A percentile compares a stretch with the other conserved stretches of the same genome.
phyloP scores from a whole-genome alignment of 2,113 vertebrate genomes.

The Eublepharis macularius region DNA sequence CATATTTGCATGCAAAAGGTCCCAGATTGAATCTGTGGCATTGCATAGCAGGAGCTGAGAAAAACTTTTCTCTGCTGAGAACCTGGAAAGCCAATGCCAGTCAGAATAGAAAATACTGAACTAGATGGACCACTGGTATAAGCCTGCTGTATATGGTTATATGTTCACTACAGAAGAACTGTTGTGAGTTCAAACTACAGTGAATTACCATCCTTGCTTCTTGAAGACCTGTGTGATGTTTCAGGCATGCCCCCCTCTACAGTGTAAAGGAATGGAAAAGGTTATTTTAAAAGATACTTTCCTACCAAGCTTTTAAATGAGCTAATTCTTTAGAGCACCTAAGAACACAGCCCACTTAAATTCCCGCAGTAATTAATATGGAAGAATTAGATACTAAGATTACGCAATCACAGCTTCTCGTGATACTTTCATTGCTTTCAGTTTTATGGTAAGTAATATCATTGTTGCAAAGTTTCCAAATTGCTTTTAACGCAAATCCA shows the following conservation, averaged over 20 bases:
- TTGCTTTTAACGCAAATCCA: constrained; percentile 65
- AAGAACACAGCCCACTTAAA: constrained; percentile 66
- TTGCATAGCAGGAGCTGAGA: too few species aligned
- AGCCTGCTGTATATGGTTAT: too few species aligned
- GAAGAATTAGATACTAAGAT: constrained; percentile 51
- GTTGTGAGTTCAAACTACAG: neutral
- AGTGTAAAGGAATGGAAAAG: constrained; percentile 29
- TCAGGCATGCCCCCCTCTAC: neutral
- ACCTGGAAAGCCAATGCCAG: too few species aligned
- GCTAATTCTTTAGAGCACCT: constrained; percentile 60
- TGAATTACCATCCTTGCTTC: neutral
- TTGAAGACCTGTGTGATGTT: fast-evolving
- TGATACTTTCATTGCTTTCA: constrained; percentile 59
- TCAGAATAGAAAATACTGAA: too few species aligned
- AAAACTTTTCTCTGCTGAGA: too few species aligned
- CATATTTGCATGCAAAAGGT: too few species aligned
- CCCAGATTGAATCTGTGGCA: too few species aligned
- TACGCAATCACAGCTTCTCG: constrained; percentile 54
- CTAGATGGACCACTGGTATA: too few species aligned
- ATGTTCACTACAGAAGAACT: neutral
- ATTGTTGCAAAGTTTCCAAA: constrained; percentile 69
- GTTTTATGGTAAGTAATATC: constrained; percentile 67
- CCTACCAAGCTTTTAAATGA: constrained; percentile 47
- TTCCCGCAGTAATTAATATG: constrained; percentile 58
- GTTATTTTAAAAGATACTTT: constrained; percentile 59